Base-by-base conservation (phyloP, 1,140 invertebrate species). In the Antheraea mylitta region DNA sequence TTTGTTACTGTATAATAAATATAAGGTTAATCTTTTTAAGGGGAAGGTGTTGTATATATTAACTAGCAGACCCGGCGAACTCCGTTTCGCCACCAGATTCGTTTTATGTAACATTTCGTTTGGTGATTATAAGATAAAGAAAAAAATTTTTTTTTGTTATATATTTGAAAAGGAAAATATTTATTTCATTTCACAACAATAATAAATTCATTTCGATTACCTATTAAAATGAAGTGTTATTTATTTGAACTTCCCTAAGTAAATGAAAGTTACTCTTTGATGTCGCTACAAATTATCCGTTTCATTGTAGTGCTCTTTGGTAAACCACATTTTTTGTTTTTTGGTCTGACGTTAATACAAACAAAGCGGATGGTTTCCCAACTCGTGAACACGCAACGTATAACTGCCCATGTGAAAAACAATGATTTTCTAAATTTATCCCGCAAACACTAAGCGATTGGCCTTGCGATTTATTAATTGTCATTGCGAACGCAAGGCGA, bases 181-280 rank as follows among this genome's bases (percentile, higher is more conserved):
- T 13, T 53, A 53, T 53, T 53, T 53, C 66, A 74, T 73, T 73
- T 75, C 69, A 78, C 76, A 75, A 78, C 70, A 75, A 71, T 78
- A 71, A 64, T 42, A 61, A 67, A 71, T 67, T 58, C 63, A 61
- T 70, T 77, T 74, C 71, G 71, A 77, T 73, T 72, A 73, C 67
- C n/a, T n/a, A n/a, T n/a, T 73, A 75, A 70, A 75, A 75, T 73
- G 64, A 42, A 42, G 38, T 42, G 38, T 42, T 42, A 42, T 42
- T 42, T 42, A 42, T 2, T 42, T 72, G 71, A 73, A 66, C 64
- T 70, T 70, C 69, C 64, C 62, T 64, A 69, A 69, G 62, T 67
- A 61, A 67, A 67, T 69, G 64, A 70, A 70, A 70, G 64, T 70
- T 59, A 70, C 67, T 70, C 64, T n/a, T n/a, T n/a, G n/a, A n/a